Conservation (phyloP, 2,888 invertebrate genomes). For the Gisinianus flammeolus region DNA sequence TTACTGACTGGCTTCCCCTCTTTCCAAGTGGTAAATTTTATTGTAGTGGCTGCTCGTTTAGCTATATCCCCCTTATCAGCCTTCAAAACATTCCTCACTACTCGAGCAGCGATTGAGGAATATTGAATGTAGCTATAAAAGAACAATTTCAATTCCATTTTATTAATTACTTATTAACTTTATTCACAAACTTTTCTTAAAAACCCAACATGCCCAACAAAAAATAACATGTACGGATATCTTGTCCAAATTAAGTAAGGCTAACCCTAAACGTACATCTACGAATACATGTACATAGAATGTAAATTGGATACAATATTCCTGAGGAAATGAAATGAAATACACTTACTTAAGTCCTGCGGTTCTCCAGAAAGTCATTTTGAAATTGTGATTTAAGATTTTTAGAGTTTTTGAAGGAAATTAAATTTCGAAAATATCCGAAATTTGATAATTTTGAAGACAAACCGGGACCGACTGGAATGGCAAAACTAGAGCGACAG, state of each 20-base stretch:
- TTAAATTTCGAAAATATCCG: neutral
- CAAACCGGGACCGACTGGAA: too few relatives aligned
- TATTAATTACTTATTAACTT: too few relatives aligned
- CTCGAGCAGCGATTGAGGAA: slow-evolving; percentile 88
- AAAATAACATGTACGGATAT: neutral
- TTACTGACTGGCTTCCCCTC: slow-evolving; percentile 83
- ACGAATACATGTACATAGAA: neutral
- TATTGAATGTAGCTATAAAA: slow-evolving; percentile 88
- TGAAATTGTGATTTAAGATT: slow-evolving; percentile 18
- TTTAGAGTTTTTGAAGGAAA: neutral
- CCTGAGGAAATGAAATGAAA: neutral
- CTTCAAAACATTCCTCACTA: slow-evolving; percentile 81
- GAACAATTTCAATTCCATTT: too few relatives aligned
- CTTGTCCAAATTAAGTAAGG: neutral
- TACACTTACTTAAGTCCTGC: slow-evolving; percentile 57
- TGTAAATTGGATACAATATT: neutral
- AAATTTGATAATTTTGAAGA: neutral
- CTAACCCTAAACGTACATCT: too few relatives aligned
- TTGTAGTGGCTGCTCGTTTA: slow-evolving; percentile 75
- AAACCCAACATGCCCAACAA: too few relatives aligned
- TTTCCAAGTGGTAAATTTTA: slow-evolving; percentile 86
- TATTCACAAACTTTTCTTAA: too few relatives aligned
- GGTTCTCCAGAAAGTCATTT: slow-evolving; percentile 57
- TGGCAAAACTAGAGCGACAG: too few relatives aligned
- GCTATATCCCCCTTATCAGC: slow-evolving; percentile 75